Conservation (phyloP, 2,797 vertebrate genomes). For the Tiaroga cobitis region DNA sequence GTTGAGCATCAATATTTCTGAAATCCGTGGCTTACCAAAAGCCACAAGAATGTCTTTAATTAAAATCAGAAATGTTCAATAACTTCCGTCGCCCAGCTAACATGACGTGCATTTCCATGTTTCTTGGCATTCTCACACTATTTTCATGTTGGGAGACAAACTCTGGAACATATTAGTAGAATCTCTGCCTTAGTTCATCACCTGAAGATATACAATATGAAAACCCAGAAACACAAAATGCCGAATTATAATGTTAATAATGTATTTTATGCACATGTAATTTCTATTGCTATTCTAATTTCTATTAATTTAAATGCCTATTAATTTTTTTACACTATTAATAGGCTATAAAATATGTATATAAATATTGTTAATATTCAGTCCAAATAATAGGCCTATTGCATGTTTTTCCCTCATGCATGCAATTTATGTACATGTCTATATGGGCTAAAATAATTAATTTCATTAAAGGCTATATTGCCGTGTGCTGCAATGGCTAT, state of each 20-base stretch:
- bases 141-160: neutral
- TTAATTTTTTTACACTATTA: neutral
- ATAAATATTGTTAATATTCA: neutral
- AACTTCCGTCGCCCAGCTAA: neutral
- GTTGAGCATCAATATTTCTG: constrained; percentile 4
- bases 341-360: neutral
- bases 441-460: neutral
- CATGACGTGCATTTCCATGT: neutral
- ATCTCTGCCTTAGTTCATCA: neutral
- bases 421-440: neutral
- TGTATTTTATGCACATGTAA: neutral
- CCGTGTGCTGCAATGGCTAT: neutral
- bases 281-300: no score
- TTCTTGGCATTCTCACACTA: neutral
- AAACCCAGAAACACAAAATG: neutral
- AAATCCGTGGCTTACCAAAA: constrained; percentile 5
- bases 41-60: neutral
- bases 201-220: neutral
- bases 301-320: no score
- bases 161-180: neutral
- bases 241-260: neutral
- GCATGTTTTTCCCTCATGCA: neutral
- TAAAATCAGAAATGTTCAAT: constrained; percentile 9
- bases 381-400: neutral
- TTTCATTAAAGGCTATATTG: neutral